Evolutionary conservation across 2,797 vertebrate genomes (phyloP).

Genomic region (Phataginus tetradactyla): DNA sequence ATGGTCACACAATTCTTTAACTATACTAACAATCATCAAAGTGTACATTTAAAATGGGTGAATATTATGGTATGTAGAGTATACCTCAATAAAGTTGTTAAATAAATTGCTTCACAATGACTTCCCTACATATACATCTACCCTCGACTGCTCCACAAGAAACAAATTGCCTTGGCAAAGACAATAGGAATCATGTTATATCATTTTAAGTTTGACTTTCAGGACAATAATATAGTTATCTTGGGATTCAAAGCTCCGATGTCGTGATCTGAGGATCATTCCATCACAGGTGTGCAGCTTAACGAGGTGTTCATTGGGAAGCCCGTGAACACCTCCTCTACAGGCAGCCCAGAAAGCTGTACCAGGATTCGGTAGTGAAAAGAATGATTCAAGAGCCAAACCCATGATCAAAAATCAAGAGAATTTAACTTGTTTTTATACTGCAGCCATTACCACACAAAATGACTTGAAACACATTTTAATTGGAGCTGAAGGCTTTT

Average conservation of each 20-base stretch:
- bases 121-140: background rate
- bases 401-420: slow-evolving; percentile 78
- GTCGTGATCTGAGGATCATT: slow-evolving; percentile 75
- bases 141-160: background rate
- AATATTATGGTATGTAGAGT: slow-evolving; percentile 40
- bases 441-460: slow-evolving; percentile 76
- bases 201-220: slow-evolving; percentile 59
- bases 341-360: slow-evolving; percentile 74
- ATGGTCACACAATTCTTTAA: slow-evolving; percentile 50
- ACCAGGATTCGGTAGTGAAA: slow-evolving; percentile 79
- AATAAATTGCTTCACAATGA: slow-evolving; percentile 15
- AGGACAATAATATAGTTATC: slow-evolving; percentile 45
- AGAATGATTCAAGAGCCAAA: slow-evolving; percentile 77
- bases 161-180: slow-evolving; percentile 42
- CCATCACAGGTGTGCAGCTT: slow-evolving; percentile 82
- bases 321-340: slow-evolving; percentile 79
- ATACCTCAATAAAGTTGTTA: slow-evolving; percentile 39
- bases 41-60: slow-evolving; percentile 35
- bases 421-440: slow-evolving; percentile 75
- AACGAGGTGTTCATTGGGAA: slow-evolving; percentile 84
- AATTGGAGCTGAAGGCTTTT: slow-evolving; percentile 72
- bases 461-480: slow-evolving; percentile 70
- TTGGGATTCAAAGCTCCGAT: slow-evolving; percentile 81
- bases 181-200: slow-evolving; percentile 61
- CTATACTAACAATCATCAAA: slow-evolving; percentile 18